A percentile compares a stretch with the other conserved stretches of the same genome.
Conservation (phyloP, 2,888 invertebrate genomes). For the Drosophila dives region DNA sequence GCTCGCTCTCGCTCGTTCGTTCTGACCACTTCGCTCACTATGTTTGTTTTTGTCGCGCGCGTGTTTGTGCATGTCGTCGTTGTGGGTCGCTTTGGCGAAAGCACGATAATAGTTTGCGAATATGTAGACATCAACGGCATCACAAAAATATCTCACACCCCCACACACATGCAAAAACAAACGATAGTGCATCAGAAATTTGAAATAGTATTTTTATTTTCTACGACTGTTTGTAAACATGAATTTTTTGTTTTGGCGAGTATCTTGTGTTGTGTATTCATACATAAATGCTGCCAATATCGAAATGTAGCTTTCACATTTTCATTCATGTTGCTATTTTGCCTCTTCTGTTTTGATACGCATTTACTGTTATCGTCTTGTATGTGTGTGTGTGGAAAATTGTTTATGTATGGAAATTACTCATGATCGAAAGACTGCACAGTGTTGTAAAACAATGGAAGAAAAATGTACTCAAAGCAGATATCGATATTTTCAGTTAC, state of each 20-base stretch:
- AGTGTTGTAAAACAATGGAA: constrained; percentile 38
- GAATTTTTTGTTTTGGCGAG: constrained; percentile 46
- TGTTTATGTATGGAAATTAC: neutral
- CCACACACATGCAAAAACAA: constrained; percentile 1
- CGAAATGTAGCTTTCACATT: constrained; percentile 70
- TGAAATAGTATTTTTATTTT: constrained; percentile 25
- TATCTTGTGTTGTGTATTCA: constrained; percentile 23
- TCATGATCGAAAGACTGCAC: constrained; percentile 6
- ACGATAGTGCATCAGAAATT: constrained; percentile 39
- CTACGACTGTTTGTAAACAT: constrained; percentile 69
- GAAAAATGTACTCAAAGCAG: neutral
- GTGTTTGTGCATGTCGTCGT: constrained; percentile 62
- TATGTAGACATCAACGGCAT: constrained; percentile 29
- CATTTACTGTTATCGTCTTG: constrained; percentile 44
- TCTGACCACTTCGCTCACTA: constrained; percentile 30
- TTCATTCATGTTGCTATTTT: constrained; percentile 61
- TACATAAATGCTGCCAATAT: constrained; percentile 17
- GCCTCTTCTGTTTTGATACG: constrained; percentile 59
- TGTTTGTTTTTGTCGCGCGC: constrained; percentile 77
- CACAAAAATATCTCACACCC: constrained; percentile 8
- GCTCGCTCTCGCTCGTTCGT: constrained; percentile 13
- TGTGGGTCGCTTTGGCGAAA: constrained; percentile 63
- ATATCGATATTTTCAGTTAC: constrained; percentile 13
- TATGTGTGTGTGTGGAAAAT: constrained; percentile 11
- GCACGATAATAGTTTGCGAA: constrained; percentile 56